Conservation (phyloP, 2,888 invertebrate species). For the Rhingia campestris region DNA sequence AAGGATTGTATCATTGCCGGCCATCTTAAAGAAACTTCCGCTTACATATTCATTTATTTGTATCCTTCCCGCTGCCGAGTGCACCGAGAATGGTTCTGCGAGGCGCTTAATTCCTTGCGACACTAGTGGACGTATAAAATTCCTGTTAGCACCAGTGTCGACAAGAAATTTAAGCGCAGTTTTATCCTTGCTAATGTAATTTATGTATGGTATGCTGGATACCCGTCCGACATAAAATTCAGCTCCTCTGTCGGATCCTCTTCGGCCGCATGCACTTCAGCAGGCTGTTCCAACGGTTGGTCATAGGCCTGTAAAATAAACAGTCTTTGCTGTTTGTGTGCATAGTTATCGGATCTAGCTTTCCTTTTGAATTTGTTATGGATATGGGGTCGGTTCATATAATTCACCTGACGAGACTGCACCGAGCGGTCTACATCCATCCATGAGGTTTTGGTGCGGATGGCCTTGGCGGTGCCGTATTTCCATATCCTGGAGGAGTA, state of each 20-base stretch:
- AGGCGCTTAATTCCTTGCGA: slow-evolving; percentile 2
- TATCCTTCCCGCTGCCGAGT: background rate
- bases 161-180: background rate
- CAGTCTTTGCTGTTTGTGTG: background rate
- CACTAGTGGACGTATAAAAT: too few species aligned
- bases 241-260: background rate
- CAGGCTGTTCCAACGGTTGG: background rate
- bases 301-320: background rate
- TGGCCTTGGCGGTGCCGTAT: too few species aligned
- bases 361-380: slow-evolving; percentile 10
- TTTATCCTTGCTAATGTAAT: background rate
- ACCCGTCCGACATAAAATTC: slow-evolving; percentile 17
- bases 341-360: background rate
- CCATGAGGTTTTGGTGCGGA: background rate
- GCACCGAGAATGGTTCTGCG: slow-evolving; percentile 8
- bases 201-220: slow-evolving; percentile 24
- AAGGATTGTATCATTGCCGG: background rate
- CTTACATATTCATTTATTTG: background rate
- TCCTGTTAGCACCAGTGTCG: too few species aligned
- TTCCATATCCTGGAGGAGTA: too few species aligned
- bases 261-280: background rate
- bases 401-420: slow-evolving; percentile 7
- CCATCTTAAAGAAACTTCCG: background rate
- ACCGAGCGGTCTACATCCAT: slow-evolving; percentile 5
- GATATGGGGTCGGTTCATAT: slow-evolving; percentile 14